phyloP scores from a whole-genome alignment of 2,113 vertebrate genomes.

The Ailurus styani region DNA sequence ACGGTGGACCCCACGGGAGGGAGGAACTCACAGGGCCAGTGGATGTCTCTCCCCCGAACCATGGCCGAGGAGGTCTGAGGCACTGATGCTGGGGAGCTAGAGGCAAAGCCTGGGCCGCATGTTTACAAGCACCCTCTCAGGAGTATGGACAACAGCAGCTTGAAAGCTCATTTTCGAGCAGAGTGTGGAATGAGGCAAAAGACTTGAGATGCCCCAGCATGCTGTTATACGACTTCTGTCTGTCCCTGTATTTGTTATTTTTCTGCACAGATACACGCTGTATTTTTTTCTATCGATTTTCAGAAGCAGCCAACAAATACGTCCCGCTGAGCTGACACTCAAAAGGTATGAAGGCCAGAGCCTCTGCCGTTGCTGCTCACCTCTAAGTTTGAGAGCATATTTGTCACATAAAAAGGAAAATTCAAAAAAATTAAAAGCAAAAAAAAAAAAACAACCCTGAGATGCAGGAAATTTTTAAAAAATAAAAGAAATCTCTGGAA shows the following conservation, averaged over 20 bases:
- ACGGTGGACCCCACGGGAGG: not conserved
- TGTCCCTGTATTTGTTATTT: not conserved
- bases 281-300: not conserved
- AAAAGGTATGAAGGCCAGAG: not conserved
- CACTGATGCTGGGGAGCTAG: not conserved
- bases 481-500: not conserved
- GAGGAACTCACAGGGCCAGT: not conserved
- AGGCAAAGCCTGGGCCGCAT: not conserved
- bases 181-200: not conserved
- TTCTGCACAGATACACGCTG: not conserved
- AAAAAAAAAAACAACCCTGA: not conserved
- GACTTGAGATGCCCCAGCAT: not conserved
- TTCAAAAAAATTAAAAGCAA: not conserved
- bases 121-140: not conserved
- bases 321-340: not conserved
- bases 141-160: not conserved
- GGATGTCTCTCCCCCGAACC: not conserved
- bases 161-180: not conserved
- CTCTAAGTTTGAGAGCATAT: not conserved
- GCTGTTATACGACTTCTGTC: not conserved
- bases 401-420: conserved; percentile 9
- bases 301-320: not conserved
- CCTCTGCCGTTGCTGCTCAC: not conserved
- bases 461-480: not conserved
- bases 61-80: not conserved